Evolutionary conservation across 2,888 invertebrate species (phyloP), one percentile per base, ranked within the genome.

Genomic region (Hirtodrosophila histrioides): DNA sequence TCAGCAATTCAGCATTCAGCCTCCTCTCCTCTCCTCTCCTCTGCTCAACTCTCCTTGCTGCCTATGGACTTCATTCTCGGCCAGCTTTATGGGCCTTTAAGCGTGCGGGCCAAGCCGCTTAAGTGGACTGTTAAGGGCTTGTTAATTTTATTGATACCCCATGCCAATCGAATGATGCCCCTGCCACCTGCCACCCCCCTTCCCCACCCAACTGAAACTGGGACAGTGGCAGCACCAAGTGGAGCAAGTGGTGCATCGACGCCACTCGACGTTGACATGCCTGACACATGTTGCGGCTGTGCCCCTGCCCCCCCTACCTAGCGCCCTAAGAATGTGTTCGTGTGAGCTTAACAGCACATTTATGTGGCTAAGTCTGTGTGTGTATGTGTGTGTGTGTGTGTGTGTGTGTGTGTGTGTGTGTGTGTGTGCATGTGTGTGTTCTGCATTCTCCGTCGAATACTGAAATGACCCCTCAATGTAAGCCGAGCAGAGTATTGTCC

Each of bases 81-180:
- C 31, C 53, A 45, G 56, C 55, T 75, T 78, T 78, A 78, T 74
- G 75, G 75, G 78, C 61, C 65, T 77, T 65, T 50, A 69, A 69
- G 65, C 65, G 60, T 40, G 50, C 49, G 40, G 40, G 23, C 66
- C 62, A 58, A 74, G 77, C 70, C 55, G 75, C 75, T 74, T 61
- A 78, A 75, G 75, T 76, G 76, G 64, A 36, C 68, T 78, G 70
- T 76, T 76, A 76, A 75, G 75, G 57, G 78, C 78, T 64, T 76
- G 78, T 76, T 76, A 71, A 76, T 78, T 78, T 78, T 75, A 76
- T 76, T 76, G 76, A 76, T 76, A 71, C 68, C 45, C 77, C 53
- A 66, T 35, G 58, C 44, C 54, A 60, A 75, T 75, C 78, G 68
- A 67, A 56, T 37, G 43, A 23, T 39, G 46, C 41, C 11, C 4